Percentiles rank a stretch among this genome's conserved stretches.
These are phyloP conservation scores for Glyphotaelius pellucidus DNA, from an alignment of 2,888 invertebrate species.

Conservation along the genomic window DNA sequence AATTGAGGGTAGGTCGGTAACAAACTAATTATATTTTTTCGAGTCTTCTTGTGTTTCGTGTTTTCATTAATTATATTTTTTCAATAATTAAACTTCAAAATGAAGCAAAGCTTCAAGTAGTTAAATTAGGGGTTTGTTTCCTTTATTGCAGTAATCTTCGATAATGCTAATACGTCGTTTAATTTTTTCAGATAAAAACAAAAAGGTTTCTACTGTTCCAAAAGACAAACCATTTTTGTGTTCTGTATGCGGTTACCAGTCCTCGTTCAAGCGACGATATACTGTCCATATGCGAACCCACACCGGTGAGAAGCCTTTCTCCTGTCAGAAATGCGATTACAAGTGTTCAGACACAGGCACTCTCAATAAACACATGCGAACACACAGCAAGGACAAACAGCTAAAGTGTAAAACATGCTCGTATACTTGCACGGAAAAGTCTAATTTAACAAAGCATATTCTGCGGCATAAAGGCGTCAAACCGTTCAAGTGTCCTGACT, in stretches of 20 bases:
- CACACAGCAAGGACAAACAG: conserved; percentile 74
- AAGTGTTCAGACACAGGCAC: neutral
- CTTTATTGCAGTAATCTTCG: no score
- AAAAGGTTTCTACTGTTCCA: neutral
- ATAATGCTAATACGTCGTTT: neutral
- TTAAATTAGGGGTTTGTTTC: no score
- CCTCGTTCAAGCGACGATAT: neutral
- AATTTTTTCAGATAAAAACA: neutral
- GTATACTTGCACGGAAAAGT: conserved; percentile 72
- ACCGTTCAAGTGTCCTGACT: conserved; percentile 67
- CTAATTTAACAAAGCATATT: conserved; percentile 73
- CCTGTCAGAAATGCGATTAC: conserved; percentile 18
- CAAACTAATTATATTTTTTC: no score
- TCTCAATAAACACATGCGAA: conserved; percentile 21
- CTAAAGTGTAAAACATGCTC: conserved; percentile 75
- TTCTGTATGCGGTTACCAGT: neutral
- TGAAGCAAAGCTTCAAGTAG: no score
- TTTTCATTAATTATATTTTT: no score
- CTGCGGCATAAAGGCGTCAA: conserved; percentile 72
- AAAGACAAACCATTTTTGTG: neutral
- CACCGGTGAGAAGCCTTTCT: neutral
- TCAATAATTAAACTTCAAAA: no score
- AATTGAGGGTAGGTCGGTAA: no score
- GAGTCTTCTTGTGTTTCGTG: no score
- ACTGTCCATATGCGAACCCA: conserved; percentile 19